Conservation (phyloP, 1,140 invertebrate species). For the Marisa cornuarietis region DNA sequence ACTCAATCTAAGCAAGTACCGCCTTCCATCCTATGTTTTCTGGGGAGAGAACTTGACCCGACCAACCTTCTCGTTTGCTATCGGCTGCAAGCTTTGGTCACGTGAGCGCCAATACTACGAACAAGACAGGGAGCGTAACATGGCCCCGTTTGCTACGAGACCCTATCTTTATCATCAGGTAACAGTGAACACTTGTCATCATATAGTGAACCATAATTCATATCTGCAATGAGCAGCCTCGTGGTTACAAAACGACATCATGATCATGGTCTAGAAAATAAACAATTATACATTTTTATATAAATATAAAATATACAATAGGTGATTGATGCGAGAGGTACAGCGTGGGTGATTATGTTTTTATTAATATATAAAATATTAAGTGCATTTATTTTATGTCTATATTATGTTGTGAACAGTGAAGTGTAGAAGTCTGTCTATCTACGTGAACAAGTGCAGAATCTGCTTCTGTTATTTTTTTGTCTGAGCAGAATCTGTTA, state of each 20-base stretch:
- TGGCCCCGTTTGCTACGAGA: slow-evolving; percentile 28
- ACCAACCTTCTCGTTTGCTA: slow-evolving; percentile 39
- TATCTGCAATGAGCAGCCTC: not conserved
- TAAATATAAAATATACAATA: not conserved
- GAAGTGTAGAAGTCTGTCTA: too few species aligned
- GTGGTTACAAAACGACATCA: not conserved
- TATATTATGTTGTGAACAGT: too few species aligned
- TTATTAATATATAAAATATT: too few species aligned
- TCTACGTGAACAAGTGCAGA: too few species aligned
- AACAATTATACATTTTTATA: too few species aligned
- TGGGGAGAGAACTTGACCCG: slow-evolving; percentile 25
- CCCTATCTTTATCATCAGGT: slow-evolving; percentile 32
- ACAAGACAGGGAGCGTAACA: slow-evolving; percentile 26
- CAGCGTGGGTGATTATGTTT: too few species aligned
- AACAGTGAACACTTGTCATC: not conserved
- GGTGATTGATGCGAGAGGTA: not conserved
- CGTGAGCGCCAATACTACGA: slow-evolving; percentile 41
- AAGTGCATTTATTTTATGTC: too few species aligned
- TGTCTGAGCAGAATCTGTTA: too few species aligned
- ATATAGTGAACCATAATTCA: not conserved
- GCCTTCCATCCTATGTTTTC: not conserved
- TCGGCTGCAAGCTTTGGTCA: slow-evolving; percentile 40
- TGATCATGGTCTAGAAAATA: not conserved
- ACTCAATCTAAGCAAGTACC: not conserved
- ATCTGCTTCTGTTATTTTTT: too few species aligned